Base-by-base conservation (phyloP, 1,140 invertebrate species). In the Lerema accius region DNA sequence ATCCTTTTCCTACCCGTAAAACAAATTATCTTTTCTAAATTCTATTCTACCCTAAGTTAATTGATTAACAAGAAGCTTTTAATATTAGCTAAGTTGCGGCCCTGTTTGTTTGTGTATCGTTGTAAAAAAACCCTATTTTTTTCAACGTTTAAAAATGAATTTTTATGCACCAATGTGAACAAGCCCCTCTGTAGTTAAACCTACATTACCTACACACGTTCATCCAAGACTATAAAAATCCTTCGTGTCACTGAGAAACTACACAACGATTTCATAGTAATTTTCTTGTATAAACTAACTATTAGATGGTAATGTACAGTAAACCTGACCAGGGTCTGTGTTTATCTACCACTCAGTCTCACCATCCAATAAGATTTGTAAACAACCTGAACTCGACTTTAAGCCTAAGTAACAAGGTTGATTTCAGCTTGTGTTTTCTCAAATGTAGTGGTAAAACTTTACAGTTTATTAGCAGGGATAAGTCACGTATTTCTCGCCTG, bases 231-330 rank as follows among this genome's bases (percentile, higher is more conserved):
- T 26, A 45, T 63, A 55, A 63, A 67, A 49, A 65, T 50, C 14
- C 32, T 11, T n/a, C 62, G 6, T 59, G 16, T 49, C 69, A 64
- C 61, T 59, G 42, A 9, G n/a, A 35, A 46, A 11, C 55, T 23
- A 14, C 40, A 28, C 23, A 68, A 67, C 69, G 76, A 74, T 74
- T 63, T 74, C 70, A 67, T 67, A 65, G 72, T 69, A 76, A 79
- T 79, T 73, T 76, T 70, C 73, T 75, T 76, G 69, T 79, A 75
- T 72, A 79, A 80, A 79, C 80, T 76, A 60, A 67, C 66, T 63
- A 72, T 75, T 75, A 75, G 56, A 37, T 28, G 56, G 45, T 60
- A 60, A 60, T 60, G 56, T 60, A 60, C 49, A 60, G 56, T 46
- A 60, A 49, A 60, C 56, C 45, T 60, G 45, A 35, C 16, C 50